phyloP scores from a whole-genome alignment of 2,888 invertebrate genomes.

The Cantharis lateralis region DNA sequence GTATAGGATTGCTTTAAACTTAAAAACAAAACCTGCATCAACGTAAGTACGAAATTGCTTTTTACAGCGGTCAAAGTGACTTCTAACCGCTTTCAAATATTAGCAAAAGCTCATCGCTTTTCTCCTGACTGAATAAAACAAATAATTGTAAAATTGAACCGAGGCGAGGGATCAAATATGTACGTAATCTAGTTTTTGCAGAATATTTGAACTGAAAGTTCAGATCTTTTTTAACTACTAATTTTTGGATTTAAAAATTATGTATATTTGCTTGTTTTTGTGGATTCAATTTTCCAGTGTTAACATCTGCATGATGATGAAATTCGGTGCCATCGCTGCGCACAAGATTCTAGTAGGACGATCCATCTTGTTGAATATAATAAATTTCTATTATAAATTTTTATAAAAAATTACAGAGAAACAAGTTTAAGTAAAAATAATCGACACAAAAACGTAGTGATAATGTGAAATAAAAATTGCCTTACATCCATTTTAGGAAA shows the following conservation, averaged over 20 bases:
- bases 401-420: neutral
- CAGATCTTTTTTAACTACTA: neutral
- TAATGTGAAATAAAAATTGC: neutral
- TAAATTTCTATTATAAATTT: neutral
- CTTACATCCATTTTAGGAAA: neutral
- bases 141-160: no score
- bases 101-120: neutral
- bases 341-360: neutral
- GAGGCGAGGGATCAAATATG: neutral
- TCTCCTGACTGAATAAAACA: neutral
- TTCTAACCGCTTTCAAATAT: no score
- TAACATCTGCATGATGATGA: neutral
- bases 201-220: neutral
- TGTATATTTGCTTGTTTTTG: neutral
- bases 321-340: neutral
- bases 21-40: no score
- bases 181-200: neutral
- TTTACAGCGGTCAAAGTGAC: no score
- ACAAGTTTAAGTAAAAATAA: neutral
- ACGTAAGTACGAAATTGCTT: no score
- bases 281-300: neutral
- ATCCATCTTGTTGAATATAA: neutral
- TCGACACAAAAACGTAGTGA: neutral
- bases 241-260: neutral
- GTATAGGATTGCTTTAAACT: no score